A percentile compares a stretch with the other conserved stretches of the same genome.
phyloP scores from a whole-genome alignment of 2,797 vertebrate species.

The Typhlichthys subterraneus region DNA sequence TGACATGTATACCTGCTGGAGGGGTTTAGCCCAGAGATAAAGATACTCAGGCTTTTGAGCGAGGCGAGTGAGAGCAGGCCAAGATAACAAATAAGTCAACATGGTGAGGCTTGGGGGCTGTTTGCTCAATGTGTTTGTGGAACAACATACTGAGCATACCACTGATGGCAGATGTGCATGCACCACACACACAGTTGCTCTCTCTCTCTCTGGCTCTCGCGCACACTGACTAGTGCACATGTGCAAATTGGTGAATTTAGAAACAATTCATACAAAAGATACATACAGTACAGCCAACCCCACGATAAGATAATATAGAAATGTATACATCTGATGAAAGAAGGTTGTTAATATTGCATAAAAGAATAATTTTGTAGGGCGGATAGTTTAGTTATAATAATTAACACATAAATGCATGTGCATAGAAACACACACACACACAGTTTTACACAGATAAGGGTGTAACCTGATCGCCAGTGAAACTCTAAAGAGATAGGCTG shows the following conservation, averaged over 20 bases:
- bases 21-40: slow-evolving; percentile 79
- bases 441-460: slow-evolving; percentile 58
- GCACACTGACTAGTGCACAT: not conserved
- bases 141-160: slow-evolving; percentile 58
- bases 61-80: slow-evolving; percentile 30
- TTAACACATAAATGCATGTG: not conserved
- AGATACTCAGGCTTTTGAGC: slow-evolving; percentile 56
- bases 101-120: slow-evolving; percentile 45
- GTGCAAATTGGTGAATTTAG: too few species aligned
- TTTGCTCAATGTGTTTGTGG: slow-evolving; percentile 73
- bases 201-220: not conserved
- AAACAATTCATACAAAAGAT: too few species aligned
- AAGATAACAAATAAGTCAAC: slow-evolving; percentile 80
- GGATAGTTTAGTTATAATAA: too few species aligned
- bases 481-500: slow-evolving; percentile 80
- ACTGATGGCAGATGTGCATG: slow-evolving; percentile 41
- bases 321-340: too few species aligned
- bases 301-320: too few species aligned
- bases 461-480: slow-evolving; percentile 78
- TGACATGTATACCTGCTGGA: slow-evolving; percentile 93
- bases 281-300: too few species aligned
- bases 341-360: too few species aligned
- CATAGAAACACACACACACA: slow-evolving; percentile 34
- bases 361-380: too few species aligned
- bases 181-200: not conserved